These are phyloP conservation scores for Eunapius fragilis DNA, from an alignment of 37 sponge, comb jelly and placozoan species.

Conservation along the genomic window DNA sequence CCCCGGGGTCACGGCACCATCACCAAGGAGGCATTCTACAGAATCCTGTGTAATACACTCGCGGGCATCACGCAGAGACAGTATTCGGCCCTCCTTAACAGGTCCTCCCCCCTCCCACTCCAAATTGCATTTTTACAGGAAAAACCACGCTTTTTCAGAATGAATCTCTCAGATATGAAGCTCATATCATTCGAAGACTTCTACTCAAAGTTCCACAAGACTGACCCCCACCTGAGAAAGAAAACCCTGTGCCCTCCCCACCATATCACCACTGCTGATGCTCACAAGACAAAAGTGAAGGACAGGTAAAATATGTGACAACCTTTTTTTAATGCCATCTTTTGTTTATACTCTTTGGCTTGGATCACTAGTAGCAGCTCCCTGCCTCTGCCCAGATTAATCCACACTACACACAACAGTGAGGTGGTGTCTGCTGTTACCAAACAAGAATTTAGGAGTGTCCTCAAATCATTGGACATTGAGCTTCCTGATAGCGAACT, in stretches of 20 bases:
- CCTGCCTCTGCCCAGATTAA: background rate
- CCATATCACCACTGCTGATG: background rate
- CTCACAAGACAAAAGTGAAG: background rate
- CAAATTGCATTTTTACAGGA: background rate
- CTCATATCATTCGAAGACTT: constrained; percentile 57
- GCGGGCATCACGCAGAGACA: background rate
- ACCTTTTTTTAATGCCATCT: too few species aligned
- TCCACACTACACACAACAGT: background rate
- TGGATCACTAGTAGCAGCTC: background rate
- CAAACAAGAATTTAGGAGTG: background rate
- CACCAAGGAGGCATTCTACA: constrained; percentile 41
- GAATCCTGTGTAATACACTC: constrained; percentile 34
- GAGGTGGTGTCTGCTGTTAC: background rate
- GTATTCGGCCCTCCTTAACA: constrained; percentile 4
- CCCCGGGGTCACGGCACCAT: constrained; percentile 49
- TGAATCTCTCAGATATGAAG: constrained; percentile 22
- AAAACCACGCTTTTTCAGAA: background rate
- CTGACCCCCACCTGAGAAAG: background rate
- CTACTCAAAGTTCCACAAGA: constrained; percentile 24
- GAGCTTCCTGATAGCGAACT: background rate
- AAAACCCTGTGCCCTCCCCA: background rate
- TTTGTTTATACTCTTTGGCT: too few species aligned
- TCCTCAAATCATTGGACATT: background rate
- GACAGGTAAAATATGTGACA: too few species aligned
- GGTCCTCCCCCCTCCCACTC: background rate